phyloP scores from a whole-genome alignment of 2,113 vertebrate genomes.

The Cottus gobio region DNA sequence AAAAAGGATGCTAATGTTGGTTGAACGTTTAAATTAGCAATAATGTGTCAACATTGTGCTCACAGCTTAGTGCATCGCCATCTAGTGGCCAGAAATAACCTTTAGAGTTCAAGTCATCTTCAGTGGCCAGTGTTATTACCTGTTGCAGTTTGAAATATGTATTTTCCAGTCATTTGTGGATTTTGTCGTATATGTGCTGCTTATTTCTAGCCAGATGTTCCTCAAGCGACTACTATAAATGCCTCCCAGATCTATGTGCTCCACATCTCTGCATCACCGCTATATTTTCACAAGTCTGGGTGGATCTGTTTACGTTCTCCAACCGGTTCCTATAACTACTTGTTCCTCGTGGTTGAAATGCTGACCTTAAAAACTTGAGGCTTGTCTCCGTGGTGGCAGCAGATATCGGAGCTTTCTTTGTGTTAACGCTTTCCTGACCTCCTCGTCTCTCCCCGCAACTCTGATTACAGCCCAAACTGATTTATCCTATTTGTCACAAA shows the following conservation, averaged over 20 bases:
- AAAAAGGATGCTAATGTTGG: not conserved
- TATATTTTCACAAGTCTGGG: not conserved
- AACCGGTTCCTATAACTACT: not conserved
- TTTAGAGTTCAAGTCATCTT: not conserved
- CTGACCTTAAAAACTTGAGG: not conserved
- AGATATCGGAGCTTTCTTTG: constrained; percentile 19
- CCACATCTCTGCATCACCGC: not conserved
- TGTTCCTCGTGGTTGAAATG: constrained; percentile 11
- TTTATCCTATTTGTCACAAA: constrained; percentile 41
- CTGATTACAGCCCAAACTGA: constrained; percentile 21
- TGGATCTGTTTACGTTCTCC: not conserved
- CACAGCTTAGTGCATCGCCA: not conserved
- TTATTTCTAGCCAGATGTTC: not conserved
- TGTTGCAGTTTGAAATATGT: not conserved
- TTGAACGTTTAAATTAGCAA: not conserved
- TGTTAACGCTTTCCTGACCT: constrained; percentile 21
- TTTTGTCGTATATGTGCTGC: not conserved
- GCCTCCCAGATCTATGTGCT: not conserved
- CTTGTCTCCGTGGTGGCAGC: not conserved
- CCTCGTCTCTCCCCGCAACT: constrained; percentile 13
- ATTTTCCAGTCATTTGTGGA: not conserved
- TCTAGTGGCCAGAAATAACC: not conserved
- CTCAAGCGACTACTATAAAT: not conserved
- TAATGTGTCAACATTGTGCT: not conserved
- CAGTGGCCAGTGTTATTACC: too few relatives aligned